These are phyloP conservation scores for Napeogenes sylphis DNA, from an alignment of 2,888 invertebrate genomes.

Conservation along the genomic window DNA sequence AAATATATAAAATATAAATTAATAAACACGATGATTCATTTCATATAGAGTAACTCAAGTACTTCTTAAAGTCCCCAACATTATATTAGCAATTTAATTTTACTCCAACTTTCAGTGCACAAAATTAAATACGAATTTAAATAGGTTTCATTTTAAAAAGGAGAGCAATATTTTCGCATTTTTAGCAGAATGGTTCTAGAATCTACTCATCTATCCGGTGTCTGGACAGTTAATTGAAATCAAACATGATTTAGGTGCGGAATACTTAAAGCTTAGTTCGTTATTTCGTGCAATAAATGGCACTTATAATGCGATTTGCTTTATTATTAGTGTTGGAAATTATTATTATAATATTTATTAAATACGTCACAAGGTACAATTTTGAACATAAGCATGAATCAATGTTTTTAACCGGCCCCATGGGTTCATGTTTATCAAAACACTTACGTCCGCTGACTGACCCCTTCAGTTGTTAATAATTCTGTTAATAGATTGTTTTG, in stretches of 20 bases:
- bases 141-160: constrained; percentile 12
- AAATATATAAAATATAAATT: too few species aligned
- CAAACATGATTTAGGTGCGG: constrained; percentile 40
- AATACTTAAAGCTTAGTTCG: constrained; percentile 9
- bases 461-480: constrained; percentile 4
- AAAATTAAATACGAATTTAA: constrained; percentile 5
- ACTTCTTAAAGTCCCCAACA: background rate
- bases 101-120: constrained; percentile 2
- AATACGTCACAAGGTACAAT: background rate
- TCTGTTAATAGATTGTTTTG: constrained; percentile 1
- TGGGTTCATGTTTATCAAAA: constrained; percentile 22
- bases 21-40: background rate
- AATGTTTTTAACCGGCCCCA: constrained; percentile 4
- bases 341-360: background rate
- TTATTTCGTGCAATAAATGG: constrained; percentile 13
- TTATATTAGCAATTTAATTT: constrained; percentile 7
- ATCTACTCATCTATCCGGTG: constrained; percentile 37
- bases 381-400: background rate
- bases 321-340: background rate
- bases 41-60: background rate
- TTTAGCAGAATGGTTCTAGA: constrained; percentile 29
- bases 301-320: background rate
- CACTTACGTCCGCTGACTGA: constrained; percentile 16
- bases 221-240: constrained; percentile 61
- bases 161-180: constrained; percentile 31